Evolutionary conservation across 23 tunicate genomes (phyloP), one percentile per base, ranked within the genome.

Genomic region (Halocynthia roretzi): DNA sequence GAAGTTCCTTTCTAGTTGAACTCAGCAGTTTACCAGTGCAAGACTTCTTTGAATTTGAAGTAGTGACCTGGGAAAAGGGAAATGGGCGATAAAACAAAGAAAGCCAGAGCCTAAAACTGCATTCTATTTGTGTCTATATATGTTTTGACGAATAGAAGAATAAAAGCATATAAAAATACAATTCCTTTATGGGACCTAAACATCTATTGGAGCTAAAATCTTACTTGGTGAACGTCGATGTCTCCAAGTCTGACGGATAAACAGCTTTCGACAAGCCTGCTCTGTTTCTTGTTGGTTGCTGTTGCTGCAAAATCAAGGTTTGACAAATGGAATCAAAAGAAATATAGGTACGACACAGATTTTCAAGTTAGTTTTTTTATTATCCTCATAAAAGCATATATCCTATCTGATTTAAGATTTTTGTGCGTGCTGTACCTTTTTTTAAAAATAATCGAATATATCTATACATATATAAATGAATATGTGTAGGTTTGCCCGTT

Each of bases 151-250:
- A n/a, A 58, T 58, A 58, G n/a, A 58, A 1, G 15, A 14, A 1
- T 58, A 58, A 2, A 58, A 1, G 15, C 1, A 1, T 58, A 0
- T n/a, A 58, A 15, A 58, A 58, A 58, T 58, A 2, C 63, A 58
- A 58, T 58, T 2, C 71, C 5, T 2, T 11, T 48, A 67, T 11
- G 71, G 18, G 48, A 67, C 5, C 21, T 10, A 51, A 72, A 5
- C 60, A 40, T 2, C 44, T 31, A 31, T 31, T 31, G 44, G 44
- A 11, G 2, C 58, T n/a, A 21, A 17, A 10, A 17, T 10, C 54
- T 55, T 80, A 90, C 97, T 86, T 90, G 97, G 20, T 83, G 79
- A 51, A 90, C 63, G 60, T 85, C 90, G 55, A 90, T 77, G 76
- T 90, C 97, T 10, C 65, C 76, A 14, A 90, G 86, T 49, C 90